Evolutionary conservation across 1,140 invertebrate genomes (phyloP).

Genomic region (Drosophila chauvacae): DNA sequence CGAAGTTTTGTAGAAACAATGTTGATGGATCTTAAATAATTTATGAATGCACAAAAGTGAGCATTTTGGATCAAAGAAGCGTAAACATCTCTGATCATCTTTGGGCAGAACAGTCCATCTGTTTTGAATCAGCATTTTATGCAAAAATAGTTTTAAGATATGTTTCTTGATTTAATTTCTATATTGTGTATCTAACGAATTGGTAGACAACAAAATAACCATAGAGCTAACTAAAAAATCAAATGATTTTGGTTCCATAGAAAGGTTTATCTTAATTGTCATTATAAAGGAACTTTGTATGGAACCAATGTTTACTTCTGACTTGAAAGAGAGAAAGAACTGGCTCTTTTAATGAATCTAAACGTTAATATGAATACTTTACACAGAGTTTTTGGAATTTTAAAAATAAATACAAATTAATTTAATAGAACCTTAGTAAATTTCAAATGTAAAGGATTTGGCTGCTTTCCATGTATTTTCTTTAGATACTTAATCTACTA

Average conservation of each 20-base stretch:
- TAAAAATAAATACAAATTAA: too few species aligned
- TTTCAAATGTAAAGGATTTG: too few species aligned
- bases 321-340: too few species aligned
- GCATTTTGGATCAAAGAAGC: constrained; percentile 16
- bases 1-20: constrained; percentile 8
- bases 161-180: background rate
- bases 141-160: constrained; percentile 1
- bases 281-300: background rate
- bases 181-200: background rate
- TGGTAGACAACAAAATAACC: background rate
- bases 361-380: too few species aligned
- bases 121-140: constrained; percentile 15
- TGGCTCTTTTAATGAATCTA: too few species aligned
- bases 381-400: too few species aligned
- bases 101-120: constrained; percentile 1
- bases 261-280: background rate
- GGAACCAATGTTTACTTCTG: too few species aligned
- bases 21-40: constrained; percentile 34
- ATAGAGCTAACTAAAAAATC: background rate
- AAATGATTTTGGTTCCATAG: background rate
- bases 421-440: too few species aligned
- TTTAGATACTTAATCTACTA: background rate
- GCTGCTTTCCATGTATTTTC: too few species aligned
- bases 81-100: constrained; percentile 7
- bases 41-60: constrained; percentile 35